Evolutionary conservation across 2,113 vertebrate species (phyloP).

Genomic region (zebrafish (Danio rerio)): GRCz12tu NC_133180.1:31523501-31524000

Average conservation of each 20-base stretch:
- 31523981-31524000: constrained; percentile 27
- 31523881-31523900: neutral
- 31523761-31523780: neutral
- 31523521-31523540: constrained; percentile 76
- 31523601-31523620: constrained; percentile 73
- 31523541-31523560: constrained; percentile 45
- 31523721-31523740: constrained; percentile 12
- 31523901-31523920: constrained; percentile 22
- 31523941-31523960: constrained; percentile 11
- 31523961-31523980: constrained; percentile 4
- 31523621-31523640: constrained; percentile 46
- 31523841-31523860: neutral
- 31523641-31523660: constrained; percentile 65
- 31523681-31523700: constrained; percentile 59
- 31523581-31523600: constrained; percentile 61
- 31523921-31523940: constrained; percentile 41
- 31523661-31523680: constrained; percentile 42
- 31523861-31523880: neutral
- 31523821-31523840: neutral
- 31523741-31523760: neutral
- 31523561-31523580: constrained; percentile 44
- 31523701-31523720: constrained; percentile 63
- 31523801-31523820: neutral
- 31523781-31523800: constrained; percentile 1
- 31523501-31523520: neutral